Percentiles rank a stretch among this genome's conserved stretches.
phyloP scores from a whole-genome alignment of 2,113 vertebrate genomes.

The Chiloscyllium plagiosum region DNA sequence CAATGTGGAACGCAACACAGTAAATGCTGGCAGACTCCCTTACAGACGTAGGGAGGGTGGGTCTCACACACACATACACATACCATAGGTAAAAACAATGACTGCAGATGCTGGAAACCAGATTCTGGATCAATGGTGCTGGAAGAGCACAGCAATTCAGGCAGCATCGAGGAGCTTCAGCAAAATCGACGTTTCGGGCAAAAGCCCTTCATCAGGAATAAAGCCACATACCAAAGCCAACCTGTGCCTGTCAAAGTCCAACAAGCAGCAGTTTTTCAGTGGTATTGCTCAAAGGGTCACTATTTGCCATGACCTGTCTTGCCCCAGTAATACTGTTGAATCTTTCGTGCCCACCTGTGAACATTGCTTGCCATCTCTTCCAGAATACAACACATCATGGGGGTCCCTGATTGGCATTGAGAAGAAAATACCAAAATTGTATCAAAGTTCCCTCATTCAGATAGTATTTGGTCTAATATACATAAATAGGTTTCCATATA shows the following conservation, averaged over 20 bases:
- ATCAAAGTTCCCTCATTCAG: not conserved
- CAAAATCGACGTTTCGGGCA: no score
- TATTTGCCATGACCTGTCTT: not conserved
- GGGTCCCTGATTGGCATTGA: not conserved
- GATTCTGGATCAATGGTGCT: no score
- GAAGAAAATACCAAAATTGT: not conserved
- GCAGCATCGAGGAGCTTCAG: no score
- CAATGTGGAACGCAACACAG: no score
- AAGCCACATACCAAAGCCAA: not conserved
- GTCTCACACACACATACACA: no score
- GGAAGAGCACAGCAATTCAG: no score
- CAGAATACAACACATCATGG: not conserved
- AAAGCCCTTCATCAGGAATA: no score
- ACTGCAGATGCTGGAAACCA: no score
- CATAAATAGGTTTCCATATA: not conserved
- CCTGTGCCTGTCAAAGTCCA: not conserved
- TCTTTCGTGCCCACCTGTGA: not conserved
- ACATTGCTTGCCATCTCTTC: not conserved
- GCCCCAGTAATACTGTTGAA: not conserved
- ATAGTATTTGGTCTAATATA: not conserved
- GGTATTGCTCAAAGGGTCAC: no score
- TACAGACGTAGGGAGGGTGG: no score
- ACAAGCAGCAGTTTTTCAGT: not conserved
- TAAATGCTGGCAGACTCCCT: no score
- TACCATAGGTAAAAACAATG: no score